Percentiles rank a stretch among this genome's conserved stretches.
phyloP scores from a whole-genome alignment of 2,113 vertebrate genomes.

The Eudyptes chrysolophus region DNA sequence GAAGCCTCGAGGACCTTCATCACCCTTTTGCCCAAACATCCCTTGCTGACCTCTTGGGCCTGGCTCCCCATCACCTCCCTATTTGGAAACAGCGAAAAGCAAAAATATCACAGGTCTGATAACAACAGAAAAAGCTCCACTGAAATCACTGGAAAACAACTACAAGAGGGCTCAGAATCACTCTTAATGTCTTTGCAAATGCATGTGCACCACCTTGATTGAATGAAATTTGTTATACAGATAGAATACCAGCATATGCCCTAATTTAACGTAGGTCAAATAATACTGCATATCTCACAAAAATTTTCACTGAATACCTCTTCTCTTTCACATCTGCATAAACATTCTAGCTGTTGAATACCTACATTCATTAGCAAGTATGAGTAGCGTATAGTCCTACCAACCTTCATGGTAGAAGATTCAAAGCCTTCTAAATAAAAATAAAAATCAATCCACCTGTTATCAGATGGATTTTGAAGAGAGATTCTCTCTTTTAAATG shows the following conservation, averaged over 20 bases:
- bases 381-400: not conserved
- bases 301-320: not conserved
- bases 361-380: not conserved
- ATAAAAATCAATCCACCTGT: not conserved
- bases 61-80: slow-evolving; percentile 96
- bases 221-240: not conserved
- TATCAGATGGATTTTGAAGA: not conserved
- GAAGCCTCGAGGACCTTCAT: slow-evolving; percentile 95
- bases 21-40: slow-evolving; percentile 98
- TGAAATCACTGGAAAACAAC: not conserved
- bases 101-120: not conserved
- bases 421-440: not conserved
- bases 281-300: not conserved
- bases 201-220: not conserved
- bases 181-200: not conserved
- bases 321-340: not conserved
- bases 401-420: not conserved
- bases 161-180: not conserved
- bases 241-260: not conserved
- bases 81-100: not conserved
- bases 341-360: not conserved
- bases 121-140: not conserved
- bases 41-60: slow-evolving; percentile 97
- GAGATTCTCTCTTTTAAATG: not conserved
- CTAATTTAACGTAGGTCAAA: not conserved